Percentiles rank a stretch among this genome's conserved stretches.
Evolutionary conservation across 2,113 vertebrate species (phyloP).

Genomic region (Thryonomys swinderianus): DNA sequence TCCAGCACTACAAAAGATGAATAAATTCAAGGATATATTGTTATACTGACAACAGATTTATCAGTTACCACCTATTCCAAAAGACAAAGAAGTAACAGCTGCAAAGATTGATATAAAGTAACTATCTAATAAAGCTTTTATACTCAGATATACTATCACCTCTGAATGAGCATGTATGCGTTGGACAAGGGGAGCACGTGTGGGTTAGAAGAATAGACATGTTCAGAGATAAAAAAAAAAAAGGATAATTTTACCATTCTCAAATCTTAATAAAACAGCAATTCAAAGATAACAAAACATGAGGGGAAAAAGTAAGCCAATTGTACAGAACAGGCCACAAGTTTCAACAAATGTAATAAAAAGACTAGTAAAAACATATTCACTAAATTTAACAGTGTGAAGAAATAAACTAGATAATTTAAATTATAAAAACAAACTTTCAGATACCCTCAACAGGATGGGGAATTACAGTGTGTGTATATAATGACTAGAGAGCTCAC

Average conservation of each 20-base stretch:
- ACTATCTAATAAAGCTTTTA: background rate
- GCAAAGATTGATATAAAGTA: background rate
- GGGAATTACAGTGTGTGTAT: background rate
- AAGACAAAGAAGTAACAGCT: background rate
- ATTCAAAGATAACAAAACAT: background rate
- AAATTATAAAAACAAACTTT: background rate
- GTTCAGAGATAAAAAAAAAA: background rate
- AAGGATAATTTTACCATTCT: background rate
- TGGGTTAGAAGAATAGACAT: background rate
- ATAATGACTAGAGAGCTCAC: background rate
- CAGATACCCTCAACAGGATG: background rate
- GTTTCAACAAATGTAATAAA: background rate
- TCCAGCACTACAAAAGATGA: background rate
- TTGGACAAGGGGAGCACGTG: rapidly evolving
- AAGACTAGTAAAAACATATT: background rate
- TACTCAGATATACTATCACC: background rate
- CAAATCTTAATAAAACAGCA: background rate
- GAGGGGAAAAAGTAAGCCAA: background rate
- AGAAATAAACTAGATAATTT: background rate
- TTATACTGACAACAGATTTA: background rate
- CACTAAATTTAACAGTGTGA: background rate
- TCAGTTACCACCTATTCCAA: background rate
- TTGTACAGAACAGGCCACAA: background rate
- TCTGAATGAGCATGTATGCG: background rate
- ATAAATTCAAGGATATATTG: background rate